Evolutionary conservation across 2,113 vertebrate genomes (phyloP), one percentile per base, ranked within the genome.

Genomic region (Odocoileus hemionus): DNA sequence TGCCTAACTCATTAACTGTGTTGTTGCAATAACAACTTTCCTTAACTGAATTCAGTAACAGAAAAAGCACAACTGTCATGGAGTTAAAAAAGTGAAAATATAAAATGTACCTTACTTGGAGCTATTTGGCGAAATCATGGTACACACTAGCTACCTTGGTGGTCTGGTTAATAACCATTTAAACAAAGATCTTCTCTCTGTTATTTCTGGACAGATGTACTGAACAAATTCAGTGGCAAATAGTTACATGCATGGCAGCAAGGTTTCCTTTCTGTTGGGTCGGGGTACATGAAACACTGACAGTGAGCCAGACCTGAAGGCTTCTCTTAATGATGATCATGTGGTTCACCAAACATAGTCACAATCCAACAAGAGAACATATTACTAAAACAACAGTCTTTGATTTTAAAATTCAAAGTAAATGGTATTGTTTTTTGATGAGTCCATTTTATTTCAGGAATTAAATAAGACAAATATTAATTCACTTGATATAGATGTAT

Each of bases 181-280:
- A 39, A 6, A 33, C 13, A 33, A 39, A 61, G 21, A 13, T 33
- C 21, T 23, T 17, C 1, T 2, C 7, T n/a, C 45, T 50, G 5
- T n/a, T 4, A 12, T 25, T 55, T 39, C 28, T 9, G 14, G 25
- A 21, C 2, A 10, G 21, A 30, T 0, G 0, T 16, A 45, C 23
- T 39, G 21, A 58, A 25, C 7, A 88, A 15, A 28, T n/a, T 30
- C 43, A 23, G 4, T 4, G 10, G 2, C 39, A 39, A 64, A 11
- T 3, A 33, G 11, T 9, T 0, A 7, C 1, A 28, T 1, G 30
- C 14, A 2, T 6, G 14, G 39, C 23, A 45, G 17, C 3, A 14
- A 47, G 25, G 19, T 47, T 52, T 30, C 4, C 47, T 50, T 52
- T 19, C 5, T 2, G 4, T 21, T 33, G 39, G 33, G 7, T 16